These are phyloP conservation scores for Gryllus bimaculatus DNA, from an alignment of 1,140 invertebrate species.

Conservation along the genomic window DNA sequence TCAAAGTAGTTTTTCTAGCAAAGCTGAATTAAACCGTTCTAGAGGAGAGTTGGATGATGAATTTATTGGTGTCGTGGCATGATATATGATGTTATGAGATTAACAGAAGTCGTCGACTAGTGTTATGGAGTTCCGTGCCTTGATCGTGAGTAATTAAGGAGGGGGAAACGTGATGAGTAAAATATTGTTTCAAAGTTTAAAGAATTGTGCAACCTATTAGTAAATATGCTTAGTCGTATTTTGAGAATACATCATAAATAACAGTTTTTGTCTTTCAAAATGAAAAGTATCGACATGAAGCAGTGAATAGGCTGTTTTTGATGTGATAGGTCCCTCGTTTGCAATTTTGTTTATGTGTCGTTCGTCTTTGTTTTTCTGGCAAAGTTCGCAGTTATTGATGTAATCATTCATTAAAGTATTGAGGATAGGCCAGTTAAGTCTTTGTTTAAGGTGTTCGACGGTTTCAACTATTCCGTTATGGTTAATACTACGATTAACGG, in stretches of 20 bases:
- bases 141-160: not conserved
- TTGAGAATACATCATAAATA: not conserved
- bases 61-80: not conserved
- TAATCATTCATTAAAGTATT: not conserved
- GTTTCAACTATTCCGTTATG: not conserved
- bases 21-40: not conserved
- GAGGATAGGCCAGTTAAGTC: not conserved
- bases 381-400: slow-evolving; percentile 1
- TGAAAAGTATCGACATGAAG: not conserved
- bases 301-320: not conserved
- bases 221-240: not conserved
- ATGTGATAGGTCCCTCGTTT: not conserved
- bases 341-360: not conserved
- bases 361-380: not conserved
- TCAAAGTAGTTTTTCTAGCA: not conserved
- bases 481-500: not conserved
- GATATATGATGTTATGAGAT: not conserved
- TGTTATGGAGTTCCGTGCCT: not conserved
- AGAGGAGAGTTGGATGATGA: not conserved
- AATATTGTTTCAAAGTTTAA: not conserved
- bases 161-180: not conserved
- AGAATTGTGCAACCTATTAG: not conserved
- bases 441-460: not conserved
- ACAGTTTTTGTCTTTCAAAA: not conserved
- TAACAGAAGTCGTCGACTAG: not conserved